Evolutionary conservation across 35 echinoderm and acorn worm genomes (phyloP).

Genomic region (Ophiothrix spiculata): DNA sequence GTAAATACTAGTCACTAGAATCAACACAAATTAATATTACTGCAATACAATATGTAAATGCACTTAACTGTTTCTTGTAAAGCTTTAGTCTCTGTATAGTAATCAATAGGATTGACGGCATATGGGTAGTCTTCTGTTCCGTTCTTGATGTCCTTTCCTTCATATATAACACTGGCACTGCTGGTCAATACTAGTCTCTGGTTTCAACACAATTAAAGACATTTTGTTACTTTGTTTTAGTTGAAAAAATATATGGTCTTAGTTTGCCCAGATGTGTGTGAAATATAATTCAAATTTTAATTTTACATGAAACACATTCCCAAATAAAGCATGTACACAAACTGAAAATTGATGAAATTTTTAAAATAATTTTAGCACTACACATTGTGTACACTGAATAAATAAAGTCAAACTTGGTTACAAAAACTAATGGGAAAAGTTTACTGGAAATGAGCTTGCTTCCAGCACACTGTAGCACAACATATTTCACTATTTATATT

Average conservation of each 20-base stretch:
- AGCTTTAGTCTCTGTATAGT: conserved; percentile 90
- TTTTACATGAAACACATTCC: neutral
- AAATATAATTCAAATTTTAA: no score
- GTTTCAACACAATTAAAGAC: no score
- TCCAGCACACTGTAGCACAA: no score
- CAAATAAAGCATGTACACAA: neutral
- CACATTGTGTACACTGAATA: neutral
- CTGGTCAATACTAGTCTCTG: conserved; percentile 93
- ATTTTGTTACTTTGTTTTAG: neutral
- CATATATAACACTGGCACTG: conserved; percentile 91
- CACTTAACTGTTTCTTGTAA: conserved; percentile 74
- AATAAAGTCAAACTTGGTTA: neutral
- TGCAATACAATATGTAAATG: neutral
- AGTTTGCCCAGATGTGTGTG: no score
- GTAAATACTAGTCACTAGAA: no score
- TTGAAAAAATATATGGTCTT: no score
- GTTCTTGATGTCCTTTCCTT: conserved; percentile 84
- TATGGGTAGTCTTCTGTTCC: conserved; percentile 80
- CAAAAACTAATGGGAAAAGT: neutral
- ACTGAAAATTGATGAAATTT: neutral
- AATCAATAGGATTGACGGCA: conserved; percentile 65
- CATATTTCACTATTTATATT: no score
- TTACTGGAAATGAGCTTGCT: neutral
- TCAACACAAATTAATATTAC: no score
- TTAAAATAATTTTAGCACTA: neutral